Percentiles rank a stretch among this genome's conserved stretches.
Evolutionary conservation across 2,888 invertebrate species (phyloP).

Genomic region (Amphipyra tragopoginis): DNA sequence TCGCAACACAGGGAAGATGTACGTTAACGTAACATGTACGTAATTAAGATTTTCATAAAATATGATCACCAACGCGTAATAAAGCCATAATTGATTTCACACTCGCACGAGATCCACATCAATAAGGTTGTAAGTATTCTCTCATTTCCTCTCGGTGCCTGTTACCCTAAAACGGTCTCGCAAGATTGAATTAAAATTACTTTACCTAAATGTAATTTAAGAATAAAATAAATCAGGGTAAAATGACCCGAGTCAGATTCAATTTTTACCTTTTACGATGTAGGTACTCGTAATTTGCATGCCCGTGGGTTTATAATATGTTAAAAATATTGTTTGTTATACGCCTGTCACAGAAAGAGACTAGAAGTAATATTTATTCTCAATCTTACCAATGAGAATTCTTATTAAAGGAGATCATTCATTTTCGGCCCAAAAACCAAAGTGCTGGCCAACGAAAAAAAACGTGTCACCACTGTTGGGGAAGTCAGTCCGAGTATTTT

Average conservation of each 20-base stretch:
- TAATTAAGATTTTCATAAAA: slow-evolving; percentile 45
- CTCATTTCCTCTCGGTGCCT: slow-evolving; percentile 42
- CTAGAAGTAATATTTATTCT: too few relatives aligned
- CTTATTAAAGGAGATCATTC: too few relatives aligned
- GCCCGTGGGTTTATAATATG: too few relatives aligned
- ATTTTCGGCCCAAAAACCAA: too few relatives aligned
- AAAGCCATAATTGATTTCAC: slow-evolving; percentile 40
- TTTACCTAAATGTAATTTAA: slow-evolving; percentile 41
- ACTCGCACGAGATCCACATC: slow-evolving; percentile 31
- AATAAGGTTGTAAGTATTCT: slow-evolving; percentile 43
- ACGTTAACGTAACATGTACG: slow-evolving; percentile 8
- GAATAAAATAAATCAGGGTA: slow-evolving; percentile 35
- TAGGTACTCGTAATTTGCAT: not conserved
- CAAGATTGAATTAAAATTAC: slow-evolving; percentile 47
- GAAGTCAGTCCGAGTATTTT: too few relatives aligned
- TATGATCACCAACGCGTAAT: slow-evolving; percentile 27
- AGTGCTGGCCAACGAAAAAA: too few relatives aligned
- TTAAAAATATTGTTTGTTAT: too few relatives aligned
- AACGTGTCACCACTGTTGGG: too few relatives aligned
- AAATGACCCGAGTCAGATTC: slow-evolving; percentile 38
- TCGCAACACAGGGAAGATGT: slow-evolving; percentile 18
- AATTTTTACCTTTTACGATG: slow-evolving; percentile 20
- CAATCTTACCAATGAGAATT: too few relatives aligned
- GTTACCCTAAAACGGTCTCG: slow-evolving; percentile 28
- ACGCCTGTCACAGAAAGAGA: too few relatives aligned